Conservation (phyloP, 1,140 invertebrate species). For the Cephus cinctus region DNA sequence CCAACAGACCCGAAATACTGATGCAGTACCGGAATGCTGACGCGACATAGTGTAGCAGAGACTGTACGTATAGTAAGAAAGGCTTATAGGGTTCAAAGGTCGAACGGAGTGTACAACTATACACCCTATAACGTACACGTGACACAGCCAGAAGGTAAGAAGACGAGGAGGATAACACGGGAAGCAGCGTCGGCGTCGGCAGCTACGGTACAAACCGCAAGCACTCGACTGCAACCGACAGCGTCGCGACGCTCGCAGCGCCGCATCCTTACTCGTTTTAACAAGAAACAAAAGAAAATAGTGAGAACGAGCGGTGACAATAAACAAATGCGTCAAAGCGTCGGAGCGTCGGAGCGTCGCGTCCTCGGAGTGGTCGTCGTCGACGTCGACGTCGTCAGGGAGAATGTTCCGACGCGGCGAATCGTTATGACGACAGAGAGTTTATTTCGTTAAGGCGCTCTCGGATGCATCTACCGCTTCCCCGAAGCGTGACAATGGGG, state of each 20-base stretch:
- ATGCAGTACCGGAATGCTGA: too few species aligned
- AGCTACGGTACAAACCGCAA: slow-evolving; percentile 48
- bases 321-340: background rate
- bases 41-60: too few species aligned
- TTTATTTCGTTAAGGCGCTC: slow-evolving; percentile 15
- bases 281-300: slow-evolving; percentile 39
- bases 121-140: slow-evolving; percentile 36
- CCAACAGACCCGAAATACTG: too few species aligned
- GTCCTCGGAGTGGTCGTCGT: background rate
- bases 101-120: too few species aligned
- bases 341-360: slow-evolving; percentile 16
- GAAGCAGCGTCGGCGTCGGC: slow-evolving; percentile 46
- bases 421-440: slow-evolving; percentile 8
- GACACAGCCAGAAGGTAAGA: too few species aligned
- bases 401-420: slow-evolving; percentile 7
- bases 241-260: slow-evolving; percentile 40
- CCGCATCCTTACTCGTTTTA: slow-evolving; percentile 12
- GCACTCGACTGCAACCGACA: slow-evolving; percentile 54
- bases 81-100: too few species aligned
- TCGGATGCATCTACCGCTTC: slow-evolving; percentile 17
- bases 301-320: background rate
- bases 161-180: too few species aligned
- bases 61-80: too few species aligned
- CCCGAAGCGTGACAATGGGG: slow-evolving; percentile 48
- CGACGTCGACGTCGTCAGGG: background rate